Evolutionary conservation across 2,888 invertebrate species (phyloP).

Genomic region (Zaprionus obscuricornis): DNA sequence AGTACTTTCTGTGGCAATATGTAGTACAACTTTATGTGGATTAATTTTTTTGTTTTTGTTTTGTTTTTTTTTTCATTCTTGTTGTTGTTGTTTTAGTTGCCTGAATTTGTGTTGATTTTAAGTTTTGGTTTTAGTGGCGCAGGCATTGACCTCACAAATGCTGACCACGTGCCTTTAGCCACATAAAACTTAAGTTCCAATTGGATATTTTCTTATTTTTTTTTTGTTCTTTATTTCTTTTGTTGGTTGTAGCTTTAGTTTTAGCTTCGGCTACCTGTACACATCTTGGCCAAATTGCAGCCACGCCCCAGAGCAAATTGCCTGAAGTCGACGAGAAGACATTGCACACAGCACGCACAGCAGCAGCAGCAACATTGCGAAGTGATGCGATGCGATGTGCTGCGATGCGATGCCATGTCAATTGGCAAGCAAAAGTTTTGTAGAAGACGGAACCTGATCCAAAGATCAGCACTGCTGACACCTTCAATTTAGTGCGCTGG

Average conservation of each 20-base stretch:
- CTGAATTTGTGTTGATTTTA: too few species aligned
- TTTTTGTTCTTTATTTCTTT: too few species aligned
- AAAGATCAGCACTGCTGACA: slow-evolving; percentile 71
- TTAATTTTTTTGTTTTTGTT: too few species aligned
- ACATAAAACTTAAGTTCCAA: too few species aligned
- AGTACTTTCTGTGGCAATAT: too few species aligned
- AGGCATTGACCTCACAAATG: slow-evolving; percentile 52
- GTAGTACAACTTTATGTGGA: too few species aligned
- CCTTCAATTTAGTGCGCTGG: slow-evolving; percentile 49
- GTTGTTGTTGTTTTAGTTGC: too few species aligned
- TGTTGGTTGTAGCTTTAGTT: slow-evolving; percentile 39
- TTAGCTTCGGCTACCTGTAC: slow-evolving; percentile 44
- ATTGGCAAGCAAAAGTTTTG: not conserved
- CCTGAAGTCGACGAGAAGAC: slow-evolving; percentile 6
- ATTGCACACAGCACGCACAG: slow-evolving; percentile 34
- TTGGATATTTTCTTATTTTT: too few species aligned
- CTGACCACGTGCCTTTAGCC: slow-evolving; percentile 65
- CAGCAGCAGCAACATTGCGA: too few species aligned
- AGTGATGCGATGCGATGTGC: slow-evolving; percentile 8
- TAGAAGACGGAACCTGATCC: slow-evolving; percentile 15
- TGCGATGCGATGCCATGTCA: not conserved
- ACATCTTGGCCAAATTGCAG: slow-evolving; percentile 60
- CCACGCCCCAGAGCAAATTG: slow-evolving; percentile 61
- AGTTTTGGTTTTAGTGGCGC: too few species aligned
- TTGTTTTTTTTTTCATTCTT: too few species aligned